phyloP scores from a whole-genome alignment of 37 sponge, comb jelly and placozoan species.

The Beroe forskalii region DNA sequence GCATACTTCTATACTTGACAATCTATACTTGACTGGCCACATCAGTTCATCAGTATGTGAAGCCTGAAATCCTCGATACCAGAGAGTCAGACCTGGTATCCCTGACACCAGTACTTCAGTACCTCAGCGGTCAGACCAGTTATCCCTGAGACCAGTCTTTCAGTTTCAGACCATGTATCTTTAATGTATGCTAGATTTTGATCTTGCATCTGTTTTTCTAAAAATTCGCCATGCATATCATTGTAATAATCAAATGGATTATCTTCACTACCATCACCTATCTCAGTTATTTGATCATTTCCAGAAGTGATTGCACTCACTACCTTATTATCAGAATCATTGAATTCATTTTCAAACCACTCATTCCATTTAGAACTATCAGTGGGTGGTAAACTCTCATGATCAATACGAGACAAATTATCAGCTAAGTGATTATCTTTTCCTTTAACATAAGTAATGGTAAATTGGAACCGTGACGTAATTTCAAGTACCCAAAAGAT shows the following conservation, averaged over 20 bases:
- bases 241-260: background rate
- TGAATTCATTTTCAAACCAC: background rate
- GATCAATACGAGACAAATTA: background rate
- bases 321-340: background rate
- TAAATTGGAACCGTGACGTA: background rate
- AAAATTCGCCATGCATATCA: background rate
- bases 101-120: too few relatives aligned
- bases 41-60: too few relatives aligned
- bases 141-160: too few relatives aligned
- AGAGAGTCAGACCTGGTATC: too few relatives aligned
- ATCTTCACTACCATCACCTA: background rate
- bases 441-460: background rate
- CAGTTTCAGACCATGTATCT: too few relatives aligned
- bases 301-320: background rate
- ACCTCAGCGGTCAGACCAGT: too few relatives aligned
- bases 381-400: background rate
- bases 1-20: too few relatives aligned
- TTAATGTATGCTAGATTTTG: background rate
- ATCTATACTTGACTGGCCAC: too few relatives aligned
- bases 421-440: background rate
- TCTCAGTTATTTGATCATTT: background rate
- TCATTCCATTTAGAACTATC: background rate
- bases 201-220: background rate
- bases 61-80: too few relatives aligned
- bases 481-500: background rate